Evolutionary conservation across 2,888 invertebrate genomes (phyloP).

Genomic region (Apodemia hepburni): DNA sequence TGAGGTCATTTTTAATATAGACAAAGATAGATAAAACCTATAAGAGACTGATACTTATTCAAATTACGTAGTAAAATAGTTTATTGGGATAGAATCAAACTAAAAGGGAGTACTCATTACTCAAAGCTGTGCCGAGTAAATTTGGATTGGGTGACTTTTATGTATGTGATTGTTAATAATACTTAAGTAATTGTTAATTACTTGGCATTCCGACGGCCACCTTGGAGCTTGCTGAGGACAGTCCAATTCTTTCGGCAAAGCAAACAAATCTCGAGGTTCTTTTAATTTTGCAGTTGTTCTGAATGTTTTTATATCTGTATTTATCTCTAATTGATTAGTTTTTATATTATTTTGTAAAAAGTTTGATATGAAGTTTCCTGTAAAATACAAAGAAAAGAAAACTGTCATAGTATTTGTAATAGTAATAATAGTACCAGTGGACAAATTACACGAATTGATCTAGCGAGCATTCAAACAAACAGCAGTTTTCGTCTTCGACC

Average conservation of each 20-base stretch:
- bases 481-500: too few relatives aligned
- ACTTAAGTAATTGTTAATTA: slow-evolving; percentile 58
- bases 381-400: slow-evolving; percentile 15
- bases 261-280: slow-evolving; percentile 86
- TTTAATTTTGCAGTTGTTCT: slow-evolving; percentile 82
- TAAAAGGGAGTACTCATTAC: too few relatives aligned
- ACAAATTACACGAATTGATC: too few relatives aligned
- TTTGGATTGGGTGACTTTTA: not conserved
- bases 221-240: slow-evolving; percentile 89
- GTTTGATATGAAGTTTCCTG: slow-evolving; percentile 82
- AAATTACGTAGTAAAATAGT: too few relatives aligned
- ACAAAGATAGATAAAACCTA: too few relatives aligned
- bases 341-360: slow-evolving; percentile 83
- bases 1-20: too few relatives aligned
- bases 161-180: not conserved
- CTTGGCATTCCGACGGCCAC: slow-evolving; percentile 95
- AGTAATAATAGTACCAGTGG: too few relatives aligned
- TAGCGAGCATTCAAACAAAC: too few relatives aligned
- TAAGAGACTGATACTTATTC: too few relatives aligned
- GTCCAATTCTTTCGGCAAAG: slow-evolving; percentile 84
- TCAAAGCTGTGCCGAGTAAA: not conserved
- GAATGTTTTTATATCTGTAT: slow-evolving; percentile 83
- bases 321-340: slow-evolving; percentile 84
- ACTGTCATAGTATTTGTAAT: too few relatives aligned
- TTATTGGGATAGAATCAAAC: too few relatives aligned